phyloP scores from a whole-genome alignment of 1,140 invertebrate species.

The Trichogramma pretiosum region DNA sequence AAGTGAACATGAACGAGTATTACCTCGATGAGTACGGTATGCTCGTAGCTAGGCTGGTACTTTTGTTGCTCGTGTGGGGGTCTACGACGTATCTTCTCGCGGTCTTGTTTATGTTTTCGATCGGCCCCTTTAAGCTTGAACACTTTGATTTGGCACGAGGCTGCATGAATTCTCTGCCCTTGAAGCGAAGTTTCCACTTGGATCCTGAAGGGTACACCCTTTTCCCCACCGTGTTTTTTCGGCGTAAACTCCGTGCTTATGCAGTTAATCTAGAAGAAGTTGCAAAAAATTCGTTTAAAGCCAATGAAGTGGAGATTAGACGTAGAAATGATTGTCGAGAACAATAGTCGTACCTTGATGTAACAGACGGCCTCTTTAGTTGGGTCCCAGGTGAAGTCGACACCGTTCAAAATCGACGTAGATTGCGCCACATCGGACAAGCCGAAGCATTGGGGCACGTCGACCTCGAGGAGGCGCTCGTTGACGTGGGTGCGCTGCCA shows the following conservation, averaged over 20 bases:
- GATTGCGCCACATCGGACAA: constrained; percentile 74
- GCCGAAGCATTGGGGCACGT: constrained; percentile 89
- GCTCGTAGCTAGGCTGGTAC: constrained; percentile 91
- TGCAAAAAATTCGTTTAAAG: too few species aligned
- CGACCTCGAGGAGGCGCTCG: constrained; percentile 86
- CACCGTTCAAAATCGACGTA: constrained; percentile 58
- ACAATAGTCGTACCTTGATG: constrained; percentile 59
- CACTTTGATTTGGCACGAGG: constrained; percentile 90
- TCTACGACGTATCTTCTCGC: constrained; percentile 86
- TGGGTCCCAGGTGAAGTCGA: constrained; percentile 91
- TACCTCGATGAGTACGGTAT: constrained; percentile 84
- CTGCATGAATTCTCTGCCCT: constrained; percentile 66
- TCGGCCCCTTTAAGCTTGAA: constrained; percentile 93
- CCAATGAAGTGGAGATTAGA: not conserved
- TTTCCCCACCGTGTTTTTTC: constrained; percentile 96
- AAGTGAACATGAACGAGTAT: too few species aligned
- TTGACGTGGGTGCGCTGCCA: constrained; percentile 83
- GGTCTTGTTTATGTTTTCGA: constrained; percentile 93
- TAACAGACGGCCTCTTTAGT: constrained; percentile 92
- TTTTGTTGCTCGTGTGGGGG: constrained; percentile 82
- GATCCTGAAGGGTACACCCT: constrained; percentile 92
- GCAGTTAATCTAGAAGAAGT: constrained; percentile 76
- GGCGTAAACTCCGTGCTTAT: constrained; percentile 97
- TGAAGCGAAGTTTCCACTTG: constrained; percentile 71
- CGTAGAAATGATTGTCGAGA: not conserved